phyloP scores from a whole-genome alignment of 2,888 invertebrate species.

The Drosophila basisetae region DNA sequence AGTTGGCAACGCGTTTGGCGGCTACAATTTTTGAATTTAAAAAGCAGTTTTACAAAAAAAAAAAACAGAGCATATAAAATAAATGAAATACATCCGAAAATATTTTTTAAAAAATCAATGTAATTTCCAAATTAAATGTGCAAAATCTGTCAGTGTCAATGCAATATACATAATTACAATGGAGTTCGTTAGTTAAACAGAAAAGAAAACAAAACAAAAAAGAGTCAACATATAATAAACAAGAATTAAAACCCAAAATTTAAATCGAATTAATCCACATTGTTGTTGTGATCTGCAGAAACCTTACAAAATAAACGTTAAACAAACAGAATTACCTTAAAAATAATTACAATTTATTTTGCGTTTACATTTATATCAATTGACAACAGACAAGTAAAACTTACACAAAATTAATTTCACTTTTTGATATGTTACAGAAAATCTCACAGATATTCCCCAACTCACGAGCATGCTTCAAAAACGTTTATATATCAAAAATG shows the following conservation, averaged over 20 bases:
- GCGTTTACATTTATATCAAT: conserved; percentile 12
- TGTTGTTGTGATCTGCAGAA: conserved; percentile 80
- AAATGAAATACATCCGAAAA: conserved; percentile 8
- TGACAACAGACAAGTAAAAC: conserved; percentile 13
- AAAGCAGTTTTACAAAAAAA: background rate
- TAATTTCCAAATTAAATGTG: conserved; percentile 34
- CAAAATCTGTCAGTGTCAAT: conserved; percentile 38
- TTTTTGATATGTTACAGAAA: conserved; percentile 37
- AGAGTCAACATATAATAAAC: background rate
- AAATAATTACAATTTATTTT: conserved; percentile 22
- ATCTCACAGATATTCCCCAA: conserved; percentile 32
- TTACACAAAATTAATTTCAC: conserved; percentile 26
- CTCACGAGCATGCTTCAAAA: conserved; percentile 10
- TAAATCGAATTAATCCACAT: conserved; percentile 71
- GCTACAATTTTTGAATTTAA: conserved; percentile 8
- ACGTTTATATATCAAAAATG: background rate
- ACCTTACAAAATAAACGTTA: conserved; percentile 66
- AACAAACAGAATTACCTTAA: conserved; percentile 55
- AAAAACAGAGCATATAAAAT: conserved; percentile 25
- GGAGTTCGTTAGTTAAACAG: conserved; percentile 54
- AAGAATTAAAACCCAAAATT: conserved; percentile 40
- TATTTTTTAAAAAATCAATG: conserved; percentile 11
- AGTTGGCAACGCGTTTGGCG: conserved; percentile 23
- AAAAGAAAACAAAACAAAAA: conserved; percentile 29
- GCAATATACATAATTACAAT: conserved; percentile 38